Evolutionary conservation across 2,113 vertebrate species (phyloP).

Genomic region (Oncorhynchus masou): DNA sequence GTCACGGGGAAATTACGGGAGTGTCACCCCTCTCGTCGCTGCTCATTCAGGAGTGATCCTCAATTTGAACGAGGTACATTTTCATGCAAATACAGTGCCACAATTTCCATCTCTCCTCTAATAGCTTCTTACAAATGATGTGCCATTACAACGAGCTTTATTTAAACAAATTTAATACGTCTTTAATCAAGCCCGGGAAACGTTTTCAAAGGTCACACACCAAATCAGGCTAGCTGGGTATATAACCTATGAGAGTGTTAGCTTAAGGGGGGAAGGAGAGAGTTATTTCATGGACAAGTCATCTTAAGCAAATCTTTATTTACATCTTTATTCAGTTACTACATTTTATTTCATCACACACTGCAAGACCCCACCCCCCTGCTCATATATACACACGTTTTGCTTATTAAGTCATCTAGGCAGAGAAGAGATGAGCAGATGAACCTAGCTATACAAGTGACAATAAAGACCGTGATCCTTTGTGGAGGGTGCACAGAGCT

Average conservation of each 20-base stretch:
- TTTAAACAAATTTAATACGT: slow-evolving; percentile 99
- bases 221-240: slow-evolving; percentile 92
- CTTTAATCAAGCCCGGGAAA: slow-evolving; percentile 99
- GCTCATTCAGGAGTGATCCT: slow-evolving; percentile 88
- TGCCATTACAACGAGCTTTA: slow-evolving; percentile 99
- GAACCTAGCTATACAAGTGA: slow-evolving; percentile 72
- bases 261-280: slow-evolving; percentile 80
- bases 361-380: slow-evolving; percentile 29
- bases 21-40: slow-evolving; percentile 82
- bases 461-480: slow-evolving; percentile 54
- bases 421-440: slow-evolving; percentile 75
- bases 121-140: slow-evolving; percentile 99
- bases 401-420: slow-evolving; percentile 90
- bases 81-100: slow-evolving; percentile 95
- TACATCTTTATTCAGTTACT: slow-evolving; percentile 99
- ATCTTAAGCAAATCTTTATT: slow-evolving; percentile 99
- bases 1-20: slow-evolving; percentile 83
- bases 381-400: slow-evolving; percentile 44
- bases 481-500: slow-evolving; percentile 20
- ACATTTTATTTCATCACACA: slow-evolving; percentile 93
- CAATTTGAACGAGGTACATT: slow-evolving; percentile 89
- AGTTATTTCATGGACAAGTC: slow-evolving; percentile 98
- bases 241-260: slow-evolving; percentile 93
- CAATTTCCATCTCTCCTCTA: slow-evolving; percentile 91
- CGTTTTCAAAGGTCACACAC: slow-evolving; percentile 99